Evolutionary conservation across 2,797 vertebrate species (phyloP).

Genomic region (Microctenopoma steveboyesi): DNA sequence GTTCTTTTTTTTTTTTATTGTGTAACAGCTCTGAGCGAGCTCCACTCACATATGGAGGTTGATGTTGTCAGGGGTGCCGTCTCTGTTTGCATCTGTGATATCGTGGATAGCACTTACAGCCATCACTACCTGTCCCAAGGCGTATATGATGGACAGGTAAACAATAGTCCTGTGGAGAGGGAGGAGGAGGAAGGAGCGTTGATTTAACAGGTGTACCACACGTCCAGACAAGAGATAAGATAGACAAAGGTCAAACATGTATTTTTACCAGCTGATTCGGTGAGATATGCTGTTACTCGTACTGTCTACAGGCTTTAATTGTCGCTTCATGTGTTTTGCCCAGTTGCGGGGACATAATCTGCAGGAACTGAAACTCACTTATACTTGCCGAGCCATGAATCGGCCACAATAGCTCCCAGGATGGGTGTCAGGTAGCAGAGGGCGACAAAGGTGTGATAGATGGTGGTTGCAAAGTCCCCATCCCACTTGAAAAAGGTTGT

Average conservation of each 20-base stretch:
- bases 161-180: constrained; percentile 89
- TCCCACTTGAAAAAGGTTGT: constrained; percentile 89
- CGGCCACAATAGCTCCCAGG: constrained; percentile 91
- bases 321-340: rapidly evolving
- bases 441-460: constrained; percentile 94
- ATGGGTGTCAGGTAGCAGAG: constrained; percentile 94
- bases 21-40: neutral
- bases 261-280: constrained; percentile 13
- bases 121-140: constrained; percentile 85
- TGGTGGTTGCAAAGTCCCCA: constrained; percentile 86
- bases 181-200: neutral
- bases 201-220: neutral
- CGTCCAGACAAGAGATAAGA: constrained; percentile 21
- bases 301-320: neutral
- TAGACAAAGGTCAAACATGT: constrained; percentile 29
- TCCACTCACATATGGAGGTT: constrained; percentile 87
- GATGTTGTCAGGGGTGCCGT: constrained; percentile 81
- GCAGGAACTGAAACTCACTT: constrained; percentile 83
- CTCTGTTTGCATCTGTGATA: constrained; percentile 80
- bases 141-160: constrained; percentile 91
- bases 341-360: neutral
- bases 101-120: constrained; percentile 89
- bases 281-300: neutral
- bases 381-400: constrained; percentile 97
- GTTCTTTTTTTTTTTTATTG: too few relatives aligned